Base-by-base conservation (phyloP, 1,140 invertebrate species). In the Sycobia sp. region DNA sequence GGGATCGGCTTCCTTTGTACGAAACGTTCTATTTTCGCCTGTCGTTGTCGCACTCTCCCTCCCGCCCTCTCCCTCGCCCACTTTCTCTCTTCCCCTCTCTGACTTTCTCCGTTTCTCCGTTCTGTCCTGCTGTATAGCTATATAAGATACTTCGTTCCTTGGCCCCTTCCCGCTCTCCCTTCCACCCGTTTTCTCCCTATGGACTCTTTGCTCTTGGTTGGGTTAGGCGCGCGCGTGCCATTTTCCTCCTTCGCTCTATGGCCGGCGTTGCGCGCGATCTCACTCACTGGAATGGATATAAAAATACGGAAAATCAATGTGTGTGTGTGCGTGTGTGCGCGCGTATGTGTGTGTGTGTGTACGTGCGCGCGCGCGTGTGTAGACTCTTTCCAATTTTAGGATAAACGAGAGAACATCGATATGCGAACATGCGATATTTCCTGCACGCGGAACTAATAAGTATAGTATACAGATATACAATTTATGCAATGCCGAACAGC, bases 291-390 rank as follows among this genome's bases (percentile, higher is more conserved):
- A 18, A 47, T 32, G 20, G 32, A 5, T 34, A 51, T 34, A 20
- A 34, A 36, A 51, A 27, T n/a, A 38, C 32, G 44, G n/a, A 50
- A 60, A 60, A 60, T 51, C 57, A 47, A 50, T 51, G 46, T 13
- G 20, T 11, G 27, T 9, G 16, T n/a, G n/a, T n/a, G n/a, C n/a
- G n/a, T n/a, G n/a, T n/a, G n/a, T n/a, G n/a, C n/a, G n/a, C n/a
- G n/a, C n/a, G n/a, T n/a, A n/a, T n/a, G n/a, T n/a, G n/a, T n/a
- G n/a, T n/a, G n/a, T n/a, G n/a, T n/a, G n/a, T n/a, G n/a, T n/a
- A n/a, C n/a, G n/a, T n/a, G n/a, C n/a, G n/a, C n/a, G n/a, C n/a
- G n/a, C n/a, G n/a, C n/a, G n/a, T n/a, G n/a, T n/a, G n/a, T n/a
- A n/a, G n/a, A n/a, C n/a, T 22, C 43, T 34, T 46, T 53, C 23